Conservation (phyloP, 1,140 invertebrate genomes). For the Agrypnia vestita region DNA sequence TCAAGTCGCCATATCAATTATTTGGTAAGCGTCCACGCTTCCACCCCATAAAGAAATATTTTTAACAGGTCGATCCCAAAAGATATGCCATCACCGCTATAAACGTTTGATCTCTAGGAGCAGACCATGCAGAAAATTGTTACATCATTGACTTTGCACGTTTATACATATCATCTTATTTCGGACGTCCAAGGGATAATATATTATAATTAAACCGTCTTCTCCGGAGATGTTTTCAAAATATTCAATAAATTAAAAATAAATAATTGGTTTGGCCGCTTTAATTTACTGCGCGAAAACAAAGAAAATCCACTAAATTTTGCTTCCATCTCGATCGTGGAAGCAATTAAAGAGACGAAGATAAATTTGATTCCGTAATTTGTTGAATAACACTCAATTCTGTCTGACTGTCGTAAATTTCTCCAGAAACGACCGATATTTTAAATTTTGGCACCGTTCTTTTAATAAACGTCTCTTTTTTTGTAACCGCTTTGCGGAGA, state of each 20-base stretch:
- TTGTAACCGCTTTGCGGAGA: not conserved
- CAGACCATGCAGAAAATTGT: too few relatives aligned
- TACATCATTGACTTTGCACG: not conserved
- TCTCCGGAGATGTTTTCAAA: too few relatives aligned
- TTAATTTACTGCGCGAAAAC: constrained; percentile 20
- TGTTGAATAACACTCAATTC: constrained; percentile 35
- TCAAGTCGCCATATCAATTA: too few relatives aligned
- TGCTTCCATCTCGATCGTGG: not conserved
- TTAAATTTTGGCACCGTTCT: constrained; percentile 26
- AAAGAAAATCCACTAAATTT: constrained; percentile 27
- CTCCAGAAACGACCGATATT: constrained; percentile 33
- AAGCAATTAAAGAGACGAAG: constrained; percentile 5
- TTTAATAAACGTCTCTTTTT: constrained; percentile 11
- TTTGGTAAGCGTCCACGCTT: too few relatives aligned
- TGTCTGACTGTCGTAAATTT: constrained; percentile 35
- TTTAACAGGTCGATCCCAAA: too few relatives aligned
- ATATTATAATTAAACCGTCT: too few relatives aligned
- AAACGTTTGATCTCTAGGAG: too few relatives aligned
- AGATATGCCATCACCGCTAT: too few relatives aligned
- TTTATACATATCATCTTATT: not conserved
- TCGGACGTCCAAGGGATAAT: too few relatives aligned
- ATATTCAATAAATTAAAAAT: constrained; percentile 11
- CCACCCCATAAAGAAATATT: too few relatives aligned
- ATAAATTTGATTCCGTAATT: constrained; percentile 31
- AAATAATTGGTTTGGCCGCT: not conserved